Evolutionary conservation across 2,797 vertebrate genomes (phyloP), one percentile per base, ranked within the genome.

Genomic region (Bufotes viridis): DNA sequence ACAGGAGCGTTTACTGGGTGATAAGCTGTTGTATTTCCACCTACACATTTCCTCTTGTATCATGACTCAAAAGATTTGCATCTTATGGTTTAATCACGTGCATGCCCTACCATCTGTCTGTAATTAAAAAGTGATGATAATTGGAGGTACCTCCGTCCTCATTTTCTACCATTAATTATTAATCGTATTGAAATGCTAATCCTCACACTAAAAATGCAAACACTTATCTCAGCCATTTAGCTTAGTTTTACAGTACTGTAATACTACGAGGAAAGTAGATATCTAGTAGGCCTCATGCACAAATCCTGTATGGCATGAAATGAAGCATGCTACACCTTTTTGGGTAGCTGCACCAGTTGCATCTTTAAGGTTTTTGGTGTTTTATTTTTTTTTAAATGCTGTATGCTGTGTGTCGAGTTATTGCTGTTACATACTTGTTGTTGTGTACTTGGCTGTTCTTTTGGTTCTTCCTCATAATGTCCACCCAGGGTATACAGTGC

Each of bases 111-210:
- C 88, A 89, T 89, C 88, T 89, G 88, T 63, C 79, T 82, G 84
- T 82, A 81, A 89, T 89, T 89, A 82, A 24, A 88, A 82, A 88
- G 81, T 49, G 24, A 81, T 67, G 78, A 82, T 86, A 82, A 86
- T 78, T 86, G 51, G 29, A 86, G 60, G 78, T 70, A 74, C 84
- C 67, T 89, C 85, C 53, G 81, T 88, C 85, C 60, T 85, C 78
- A 89, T 86, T 82, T 51, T 67, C 72, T 78, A 34, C 83, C 85
- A 69, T 86, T 69, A 86, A 86, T 82, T 78, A 86, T 86, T 49
- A 2, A 84, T 34, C 42, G 5, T 18, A 61, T 20, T 80, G 78
- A 60, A 80, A 34, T 55, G 75, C 13, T 78, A 78, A n/a, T 78
- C 75, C 55, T 78, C 51, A 53, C 11, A 55, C 75, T 24, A 24